A percentile compares a stretch with the other conserved stretches of the same genome.
Conservation (phyloP, 2,888 invertebrate species). For the Tetragonisca angustula region DNA sequence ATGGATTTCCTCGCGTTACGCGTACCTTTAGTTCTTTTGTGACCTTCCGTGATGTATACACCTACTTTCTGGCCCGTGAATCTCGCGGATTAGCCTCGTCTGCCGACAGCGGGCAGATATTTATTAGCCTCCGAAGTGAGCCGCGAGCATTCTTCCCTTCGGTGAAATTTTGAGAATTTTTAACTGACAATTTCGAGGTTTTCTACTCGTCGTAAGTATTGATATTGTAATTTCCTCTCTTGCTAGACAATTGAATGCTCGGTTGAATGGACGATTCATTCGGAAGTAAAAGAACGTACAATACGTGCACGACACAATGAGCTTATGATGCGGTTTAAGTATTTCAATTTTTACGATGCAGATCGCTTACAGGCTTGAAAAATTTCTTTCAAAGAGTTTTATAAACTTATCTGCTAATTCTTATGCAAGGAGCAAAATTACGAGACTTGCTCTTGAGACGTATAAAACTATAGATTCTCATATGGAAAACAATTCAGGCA, state of each 20-base stretch:
- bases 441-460: neutral
- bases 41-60: neutral
- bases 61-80: neutral
- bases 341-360: slow-evolving; percentile 61
- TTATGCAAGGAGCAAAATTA: neutral
- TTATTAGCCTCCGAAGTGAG: neutral
- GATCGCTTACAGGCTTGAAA: slow-evolving; percentile 27
- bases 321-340: neutral
- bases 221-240: neutral
- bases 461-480: neutral
- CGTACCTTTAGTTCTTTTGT: slow-evolving; percentile 49
- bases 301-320: neutral
- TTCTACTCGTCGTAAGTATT: neutral
- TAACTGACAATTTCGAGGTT: neutral
- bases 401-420: too few species aligned
- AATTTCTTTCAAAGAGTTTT: neutral
- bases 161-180: neutral
- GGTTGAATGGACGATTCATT: neutral
- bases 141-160: neutral
- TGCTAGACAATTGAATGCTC: neutral
- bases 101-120: neutral
- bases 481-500: neutral
- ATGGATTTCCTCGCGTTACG: slow-evolving; percentile 53
- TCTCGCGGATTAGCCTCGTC: neutral
- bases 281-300: neutral